A percentile compares a stretch with the other conserved stretches of the same genome.
Conservation (phyloP, 2,797 vertebrate genomes). For the Dendrocincla tyrannina region DNA sequence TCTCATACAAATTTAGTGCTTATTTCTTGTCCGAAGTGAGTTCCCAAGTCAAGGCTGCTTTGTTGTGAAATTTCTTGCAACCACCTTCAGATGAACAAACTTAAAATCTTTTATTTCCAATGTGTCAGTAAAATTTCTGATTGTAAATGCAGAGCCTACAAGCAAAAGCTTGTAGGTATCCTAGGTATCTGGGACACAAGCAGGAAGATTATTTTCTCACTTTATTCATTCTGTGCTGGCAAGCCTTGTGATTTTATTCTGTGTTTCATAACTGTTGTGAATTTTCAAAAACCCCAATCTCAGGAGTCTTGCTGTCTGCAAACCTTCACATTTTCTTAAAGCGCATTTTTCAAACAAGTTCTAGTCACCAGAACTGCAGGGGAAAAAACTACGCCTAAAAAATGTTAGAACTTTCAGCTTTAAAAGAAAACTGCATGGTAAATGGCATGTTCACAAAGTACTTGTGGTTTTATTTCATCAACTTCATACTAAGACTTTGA, state of each 20-base stretch:
- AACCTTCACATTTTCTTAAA: not conserved
- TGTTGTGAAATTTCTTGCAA: not conserved
- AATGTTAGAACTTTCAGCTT: not conserved
- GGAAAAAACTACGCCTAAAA: not conserved
- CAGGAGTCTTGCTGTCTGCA: not conserved
- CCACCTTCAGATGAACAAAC: not conserved
- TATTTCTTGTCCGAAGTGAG: not conserved
- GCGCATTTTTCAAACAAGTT: not conserved
- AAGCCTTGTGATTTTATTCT: not conserved
- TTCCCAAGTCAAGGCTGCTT: not conserved
- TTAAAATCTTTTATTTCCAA: not conserved
- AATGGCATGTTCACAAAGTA: not conserved
- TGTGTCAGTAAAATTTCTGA: not conserved
- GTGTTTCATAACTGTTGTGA: not conserved
- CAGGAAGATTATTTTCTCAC: not conserved
- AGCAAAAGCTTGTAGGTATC: not conserved
- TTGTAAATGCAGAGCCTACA: not conserved
- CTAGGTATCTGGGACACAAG: not conserved
- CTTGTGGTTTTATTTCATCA: not conserved
- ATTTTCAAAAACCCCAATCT: not conserved
- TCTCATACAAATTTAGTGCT: not conserved
- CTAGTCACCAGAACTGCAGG: not conserved
- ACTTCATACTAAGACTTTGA: not conserved
- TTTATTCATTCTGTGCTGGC: not conserved
- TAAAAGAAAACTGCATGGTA: not conserved